These are phyloP conservation scores for Sminthopsis crassicaudata DNA, from an alignment of 2,113 vertebrate genomes.

Conservation along the genomic window DNA sequence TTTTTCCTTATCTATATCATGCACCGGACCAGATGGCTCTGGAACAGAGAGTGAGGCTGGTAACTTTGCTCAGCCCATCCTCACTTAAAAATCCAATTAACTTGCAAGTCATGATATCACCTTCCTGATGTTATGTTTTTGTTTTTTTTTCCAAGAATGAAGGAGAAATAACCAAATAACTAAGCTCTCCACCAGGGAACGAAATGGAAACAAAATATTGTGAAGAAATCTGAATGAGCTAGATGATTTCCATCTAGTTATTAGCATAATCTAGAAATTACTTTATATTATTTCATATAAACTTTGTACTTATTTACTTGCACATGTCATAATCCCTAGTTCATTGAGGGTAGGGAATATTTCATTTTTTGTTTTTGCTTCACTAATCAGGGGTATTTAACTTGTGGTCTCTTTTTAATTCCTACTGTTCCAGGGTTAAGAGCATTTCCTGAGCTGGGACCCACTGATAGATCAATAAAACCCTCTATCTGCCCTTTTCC, in stretches of 20 bases:
- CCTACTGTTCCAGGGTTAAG: neutral
- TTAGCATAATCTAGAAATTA: neutral
- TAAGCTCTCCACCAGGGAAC: neutral
- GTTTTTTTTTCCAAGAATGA: too few relatives aligned
- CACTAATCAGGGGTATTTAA: neutral
- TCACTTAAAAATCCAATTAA: too few relatives aligned
- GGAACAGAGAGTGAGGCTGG: too few relatives aligned
- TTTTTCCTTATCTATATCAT: too few relatives aligned
- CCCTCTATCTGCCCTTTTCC: neutral
- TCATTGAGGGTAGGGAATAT: neutral
- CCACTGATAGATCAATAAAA: neutral
- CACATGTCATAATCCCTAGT: neutral
- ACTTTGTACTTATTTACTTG: neutral
- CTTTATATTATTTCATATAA: neutral
- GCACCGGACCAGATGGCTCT: too few relatives aligned
- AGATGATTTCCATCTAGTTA: neutral
- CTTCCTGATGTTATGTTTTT: too few relatives aligned
- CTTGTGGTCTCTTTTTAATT: neutral
- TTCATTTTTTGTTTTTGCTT: neutral
- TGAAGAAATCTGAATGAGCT: neutral
- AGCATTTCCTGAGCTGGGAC: neutral
- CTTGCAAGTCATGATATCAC: too few relatives aligned
- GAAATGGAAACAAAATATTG: neutral
- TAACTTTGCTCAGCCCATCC: too few relatives aligned
- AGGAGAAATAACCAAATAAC: too few relatives aligned